Evolutionary conservation across 2,888 invertebrate genomes (phyloP).

Genomic region (Troglohyphantes excavatus): DNA sequence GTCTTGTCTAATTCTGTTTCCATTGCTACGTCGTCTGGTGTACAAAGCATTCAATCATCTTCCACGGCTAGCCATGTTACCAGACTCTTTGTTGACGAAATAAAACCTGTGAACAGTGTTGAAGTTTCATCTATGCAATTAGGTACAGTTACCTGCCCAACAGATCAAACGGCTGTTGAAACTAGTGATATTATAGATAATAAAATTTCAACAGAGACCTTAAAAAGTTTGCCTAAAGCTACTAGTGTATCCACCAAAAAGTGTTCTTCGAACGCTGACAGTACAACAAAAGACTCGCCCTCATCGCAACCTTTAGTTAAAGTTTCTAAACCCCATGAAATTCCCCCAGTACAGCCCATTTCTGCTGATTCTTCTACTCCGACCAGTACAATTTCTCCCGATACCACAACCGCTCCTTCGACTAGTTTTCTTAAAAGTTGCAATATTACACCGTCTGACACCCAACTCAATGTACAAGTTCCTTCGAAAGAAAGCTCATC

Average conservation of each 20-base stretch:
- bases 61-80: constrained; percentile 19
- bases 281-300: constrained; percentile 69
- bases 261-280: constrained; percentile 69
- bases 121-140: constrained; percentile 52
- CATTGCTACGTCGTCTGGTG: constrained; percentile 64
- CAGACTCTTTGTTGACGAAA: constrained; percentile 28
- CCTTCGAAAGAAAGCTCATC: constrained; percentile 32
- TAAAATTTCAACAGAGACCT: constrained; percentile 20
- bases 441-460: constrained; percentile 37
- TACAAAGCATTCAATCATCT: constrained; percentile 47
- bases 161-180: constrained; percentile 25
- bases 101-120: constrained; percentile 38
- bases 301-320: constrained; percentile 28
- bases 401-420: constrained; percentile 47
- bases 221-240: constrained; percentile 37
- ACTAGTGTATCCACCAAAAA: constrained; percentile 43
- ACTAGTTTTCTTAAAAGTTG: constrained; percentile 11
- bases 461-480: constrained; percentile 15
- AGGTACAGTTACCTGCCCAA: constrained; percentile 14
- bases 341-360: background rate
- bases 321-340: constrained; percentile 28
- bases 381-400: constrained; percentile 28
- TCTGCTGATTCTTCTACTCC: constrained; percentile 54
- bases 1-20: constrained; percentile 43
- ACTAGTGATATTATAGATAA: constrained; percentile 3